A percentile compares a stretch with the other conserved stretches of the same genome.
Evolutionary conservation across 2,888 invertebrate species (phyloP).

Genomic region (Ormia ochracea): DNA sequence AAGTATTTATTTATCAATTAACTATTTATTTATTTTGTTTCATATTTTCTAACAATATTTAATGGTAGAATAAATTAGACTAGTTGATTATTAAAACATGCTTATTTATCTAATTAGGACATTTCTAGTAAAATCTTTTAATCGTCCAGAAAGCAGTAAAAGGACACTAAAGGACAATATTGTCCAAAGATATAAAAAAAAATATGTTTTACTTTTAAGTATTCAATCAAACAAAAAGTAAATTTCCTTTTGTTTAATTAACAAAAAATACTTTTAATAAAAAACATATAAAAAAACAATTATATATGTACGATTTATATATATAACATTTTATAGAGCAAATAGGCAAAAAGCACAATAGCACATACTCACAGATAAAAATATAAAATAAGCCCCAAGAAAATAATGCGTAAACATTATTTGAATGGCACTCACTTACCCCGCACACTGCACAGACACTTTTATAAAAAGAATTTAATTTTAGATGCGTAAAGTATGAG

Average conservation of each 20-base stretch:
- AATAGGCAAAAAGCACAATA: background rate
- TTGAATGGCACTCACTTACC: slow-evolving; percentile 56
- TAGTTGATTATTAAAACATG: too few relatives aligned
- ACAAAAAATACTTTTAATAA: slow-evolving; percentile 13
- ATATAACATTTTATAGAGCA: slow-evolving; percentile 1
- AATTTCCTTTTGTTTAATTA: slow-evolving; percentile 53
- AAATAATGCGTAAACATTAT: slow-evolving; percentile 64
- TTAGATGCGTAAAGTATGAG: background rate
- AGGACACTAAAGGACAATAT: background rate
- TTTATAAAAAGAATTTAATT: background rate
- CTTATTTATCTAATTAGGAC: background rate
- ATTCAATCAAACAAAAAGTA: background rate
- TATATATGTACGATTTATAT: slow-evolving; percentile 3
- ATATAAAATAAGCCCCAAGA: slow-evolving; percentile 14
- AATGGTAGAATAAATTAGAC: too few relatives aligned
- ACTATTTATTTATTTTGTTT: too few relatives aligned
- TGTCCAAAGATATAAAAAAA: slow-evolving; percentile 6
- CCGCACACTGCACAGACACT: background rate
- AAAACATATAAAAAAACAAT: slow-evolving; percentile 8
- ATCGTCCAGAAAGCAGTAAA: background rate
- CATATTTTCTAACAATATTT: too few relatives aligned
- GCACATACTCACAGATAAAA: background rate
- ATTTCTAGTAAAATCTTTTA: background rate
- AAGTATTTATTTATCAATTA: too few relatives aligned
- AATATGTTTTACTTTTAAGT: slow-evolving; percentile 11